These are phyloP conservation scores for Drosophila virilis DNA, from an alignment of 1,140 invertebrate genomes.

Conservation along the genomic window DNA sequence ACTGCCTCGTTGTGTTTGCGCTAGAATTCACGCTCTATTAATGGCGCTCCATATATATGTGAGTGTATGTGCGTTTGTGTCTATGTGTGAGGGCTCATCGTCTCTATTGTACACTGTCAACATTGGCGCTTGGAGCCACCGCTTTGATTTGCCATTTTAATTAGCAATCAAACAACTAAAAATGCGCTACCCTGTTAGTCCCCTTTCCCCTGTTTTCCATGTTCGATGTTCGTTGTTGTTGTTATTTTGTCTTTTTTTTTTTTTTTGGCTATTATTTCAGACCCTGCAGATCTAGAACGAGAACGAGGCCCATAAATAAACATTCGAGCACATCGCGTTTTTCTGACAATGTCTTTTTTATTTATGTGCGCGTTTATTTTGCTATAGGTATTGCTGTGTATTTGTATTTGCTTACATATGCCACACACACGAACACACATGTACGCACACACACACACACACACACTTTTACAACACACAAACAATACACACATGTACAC, in stretches of 20 bases:
- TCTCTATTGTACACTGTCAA: conserved; percentile 61
- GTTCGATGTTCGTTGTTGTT: not conserved
- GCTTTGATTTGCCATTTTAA: conserved; percentile 76
- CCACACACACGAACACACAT: conserved; percentile 22
- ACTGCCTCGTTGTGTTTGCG: conserved; percentile 53
- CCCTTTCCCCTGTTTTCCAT: not conserved
- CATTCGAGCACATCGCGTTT: conserved; percentile 55
- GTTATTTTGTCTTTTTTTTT: not conserved
- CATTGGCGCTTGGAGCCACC: conserved; percentile 54
- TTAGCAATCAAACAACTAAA: conserved; percentile 71
- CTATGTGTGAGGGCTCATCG: conserved; percentile 4
- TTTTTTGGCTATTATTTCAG: conserved; percentile 19
- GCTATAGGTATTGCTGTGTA: conserved; percentile 46
- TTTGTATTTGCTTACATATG: conserved; percentile 59
- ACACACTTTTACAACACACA: not conserved
- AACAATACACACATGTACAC: conserved; percentile 15
- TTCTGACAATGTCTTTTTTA: conserved; percentile 58
- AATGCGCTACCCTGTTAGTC: conserved; percentile 10
- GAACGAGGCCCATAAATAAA: conserved; percentile 51
- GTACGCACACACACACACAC: not conserved
- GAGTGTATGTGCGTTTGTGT: conserved; percentile 6
- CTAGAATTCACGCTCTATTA: conserved; percentile 83
- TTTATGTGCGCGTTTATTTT: conserved; percentile 58
- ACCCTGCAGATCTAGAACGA: conserved; percentile 19
- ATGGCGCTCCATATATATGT: conserved; percentile 43